These are phyloP conservation scores for Mimachlamys varia DNA, from an alignment of 2,888 invertebrate species.

Conservation along the genomic window DNA sequence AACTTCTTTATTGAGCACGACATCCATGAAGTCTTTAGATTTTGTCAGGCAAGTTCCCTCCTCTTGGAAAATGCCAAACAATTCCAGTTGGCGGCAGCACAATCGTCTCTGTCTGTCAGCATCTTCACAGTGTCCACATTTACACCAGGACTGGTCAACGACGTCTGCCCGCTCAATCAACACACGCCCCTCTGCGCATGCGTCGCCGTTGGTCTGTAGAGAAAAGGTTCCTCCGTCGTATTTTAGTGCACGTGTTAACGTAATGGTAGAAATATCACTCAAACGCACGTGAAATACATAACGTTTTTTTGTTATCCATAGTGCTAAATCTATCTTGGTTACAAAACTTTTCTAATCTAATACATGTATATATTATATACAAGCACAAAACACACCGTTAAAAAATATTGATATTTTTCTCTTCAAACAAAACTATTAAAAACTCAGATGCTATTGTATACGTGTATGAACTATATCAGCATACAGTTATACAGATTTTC, in stretches of 20 bases:
- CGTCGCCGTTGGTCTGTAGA: constrained; percentile 65
- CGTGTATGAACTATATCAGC: too few species aligned
- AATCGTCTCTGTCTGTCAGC: constrained; percentile 55
- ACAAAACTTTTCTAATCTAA: too few species aligned
- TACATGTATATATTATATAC: not conserved
- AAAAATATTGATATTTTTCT: too few species aligned
- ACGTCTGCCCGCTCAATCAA: constrained; percentile 59
- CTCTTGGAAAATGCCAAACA: constrained; percentile 60
- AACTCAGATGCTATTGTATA: too few species aligned
- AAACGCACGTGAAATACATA: not conserved
- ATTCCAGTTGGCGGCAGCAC: constrained; percentile 64
- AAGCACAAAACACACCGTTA: too few species aligned
- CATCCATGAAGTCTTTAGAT: constrained; percentile 63
- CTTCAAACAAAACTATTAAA: too few species aligned
- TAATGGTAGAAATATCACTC: not conserved
- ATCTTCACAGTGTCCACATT: constrained; percentile 66
- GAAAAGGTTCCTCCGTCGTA: constrained; percentile 62
- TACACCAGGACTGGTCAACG: constrained; percentile 61
- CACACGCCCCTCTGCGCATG: constrained; percentile 59
- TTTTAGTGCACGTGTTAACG: constrained; percentile 60
- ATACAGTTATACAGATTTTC: too few species aligned
- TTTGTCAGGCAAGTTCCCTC: constrained; percentile 62
- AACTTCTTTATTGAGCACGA: constrained; percentile 64
- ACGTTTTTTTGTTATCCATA: not conserved
- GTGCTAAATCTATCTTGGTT: not conserved